phyloP scores from a whole-genome alignment of 1,140 invertebrate genomes.

The Danaus melanippus region DNA sequence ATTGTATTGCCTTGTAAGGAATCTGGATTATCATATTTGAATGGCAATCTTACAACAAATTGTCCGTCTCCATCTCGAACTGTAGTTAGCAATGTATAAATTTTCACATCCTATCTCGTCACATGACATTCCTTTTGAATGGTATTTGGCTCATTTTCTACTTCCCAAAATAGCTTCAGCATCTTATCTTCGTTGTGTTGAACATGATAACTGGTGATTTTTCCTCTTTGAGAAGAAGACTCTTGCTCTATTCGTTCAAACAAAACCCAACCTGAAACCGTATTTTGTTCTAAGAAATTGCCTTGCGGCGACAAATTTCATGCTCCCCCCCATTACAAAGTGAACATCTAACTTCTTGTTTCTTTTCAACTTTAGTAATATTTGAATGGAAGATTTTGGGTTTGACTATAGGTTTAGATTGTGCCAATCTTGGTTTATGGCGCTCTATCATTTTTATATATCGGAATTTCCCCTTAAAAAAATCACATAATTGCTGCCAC shows the following conservation, averaged over 20 bases:
- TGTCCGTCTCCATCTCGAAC: too few relatives aligned
- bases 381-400: conserved; percentile 6
- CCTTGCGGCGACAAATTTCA: conserved; percentile 17
- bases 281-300: conserved; percentile 26
- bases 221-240: conserved; percentile 5
- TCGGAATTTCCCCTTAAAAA: conserved; percentile 28
- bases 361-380: conserved; percentile 4
- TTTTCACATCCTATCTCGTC: too few relatives aligned
- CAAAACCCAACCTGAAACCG: conserved; percentile 26
- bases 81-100: too few relatives aligned
- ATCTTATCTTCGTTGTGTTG: conserved; percentile 21
- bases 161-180: conserved; percentile 33
- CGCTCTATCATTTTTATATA: conserved; percentile 25
- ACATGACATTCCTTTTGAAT: conserved; percentile 22
- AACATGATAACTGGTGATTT: conserved; percentile 15
- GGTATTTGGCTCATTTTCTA: conserved; percentile 24
- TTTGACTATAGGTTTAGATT: neutral
- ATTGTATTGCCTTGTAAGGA: too few relatives aligned
- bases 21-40: too few relatives aligned
- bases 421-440: conserved; percentile 4
- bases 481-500: conserved; percentile 17
- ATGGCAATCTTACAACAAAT: too few relatives aligned
- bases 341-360: conserved; percentile 13
- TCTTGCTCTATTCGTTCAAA: conserved; percentile 18
- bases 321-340: conserved; percentile 27